Conservation (phyloP, 2,888 invertebrate species). For the Athalia circularis region DNA sequence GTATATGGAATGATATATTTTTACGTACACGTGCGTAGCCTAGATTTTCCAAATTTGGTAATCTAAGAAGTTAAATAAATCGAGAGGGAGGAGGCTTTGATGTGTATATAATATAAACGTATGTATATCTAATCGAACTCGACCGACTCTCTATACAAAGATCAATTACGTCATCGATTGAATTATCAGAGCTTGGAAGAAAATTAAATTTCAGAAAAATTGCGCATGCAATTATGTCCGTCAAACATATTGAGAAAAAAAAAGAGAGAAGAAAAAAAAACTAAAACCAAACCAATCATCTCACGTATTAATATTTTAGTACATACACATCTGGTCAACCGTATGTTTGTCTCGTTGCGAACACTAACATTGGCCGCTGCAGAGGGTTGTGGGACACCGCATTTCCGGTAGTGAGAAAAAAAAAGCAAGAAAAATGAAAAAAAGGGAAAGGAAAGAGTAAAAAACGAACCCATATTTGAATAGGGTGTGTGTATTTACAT, state of each 20-base stretch:
- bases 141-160: neutral
- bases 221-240: neutral
- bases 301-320: neutral
- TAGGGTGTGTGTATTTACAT: no score
- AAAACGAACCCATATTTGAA: no score
- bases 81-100: slow-evolving; percentile 49
- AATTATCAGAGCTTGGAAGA: slow-evolving; percentile 17
- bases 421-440: no score
- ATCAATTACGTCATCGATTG: slow-evolving; percentile 23
- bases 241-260: neutral
- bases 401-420: slow-evolving; percentile 13
- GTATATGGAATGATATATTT: slow-evolving; percentile 6
- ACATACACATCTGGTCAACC: no score
- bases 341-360: neutral
- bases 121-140: neutral
- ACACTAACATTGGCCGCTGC: neutral
- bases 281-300: neutral
- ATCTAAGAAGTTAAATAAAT: slow-evolving; percentile 28
- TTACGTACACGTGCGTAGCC: slow-evolving; percentile 18
- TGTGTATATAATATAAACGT: slow-evolving; percentile 11
- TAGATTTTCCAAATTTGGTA: slow-evolving; percentile 30
- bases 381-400: slow-evolving; percentile 22
- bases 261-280: neutral
- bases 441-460: no score
- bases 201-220: neutral